phyloP scores from a whole-genome alignment of 2,888 invertebrate species.

The Plagodis pulveraria region DNA sequence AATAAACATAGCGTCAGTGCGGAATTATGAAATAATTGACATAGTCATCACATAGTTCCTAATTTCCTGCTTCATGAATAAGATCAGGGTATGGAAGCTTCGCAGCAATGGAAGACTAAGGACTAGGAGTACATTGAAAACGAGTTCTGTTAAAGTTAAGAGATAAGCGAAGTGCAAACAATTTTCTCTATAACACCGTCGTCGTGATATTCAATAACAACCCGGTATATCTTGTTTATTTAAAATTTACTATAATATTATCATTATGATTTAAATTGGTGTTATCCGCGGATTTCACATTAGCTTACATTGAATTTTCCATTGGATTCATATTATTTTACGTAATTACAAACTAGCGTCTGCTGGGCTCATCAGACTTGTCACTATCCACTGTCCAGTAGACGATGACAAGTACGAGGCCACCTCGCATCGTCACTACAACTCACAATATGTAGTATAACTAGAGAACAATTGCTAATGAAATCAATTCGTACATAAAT shows the following conservation, averaged over 20 bases:
- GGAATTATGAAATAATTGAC: conserved; percentile 83
- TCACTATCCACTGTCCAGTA: conserved; percentile 10
- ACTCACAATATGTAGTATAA: conserved; percentile 59
- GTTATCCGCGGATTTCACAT: conserved; percentile 64
- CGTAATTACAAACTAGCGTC: conserved; percentile 36
- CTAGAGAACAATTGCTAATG: conserved; percentile 76
- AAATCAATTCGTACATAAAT: conserved; percentile 75
- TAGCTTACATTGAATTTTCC: conserved; percentile 23
- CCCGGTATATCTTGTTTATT: conserved; percentile 60
- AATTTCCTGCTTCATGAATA: conserved; percentile 73
- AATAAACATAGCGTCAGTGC: conserved; percentile 58
- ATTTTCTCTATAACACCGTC: conserved; percentile 56
- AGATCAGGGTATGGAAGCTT: conserved; percentile 71
- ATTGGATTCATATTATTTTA: conserved; percentile 32
- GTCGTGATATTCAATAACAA: conserved; percentile 67
- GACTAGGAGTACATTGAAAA: conserved; percentile 57
- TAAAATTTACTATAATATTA: conserved; percentile 62
- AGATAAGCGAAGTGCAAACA: conserved; percentile 70
- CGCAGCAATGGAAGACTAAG: conserved; percentile 80
- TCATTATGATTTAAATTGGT: conserved; percentile 71
- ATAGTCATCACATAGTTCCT: conserved; percentile 83
- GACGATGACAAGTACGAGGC: conserved; percentile 21
- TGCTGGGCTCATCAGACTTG: conserved; percentile 22
- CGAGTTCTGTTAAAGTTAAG: conserved; percentile 42
- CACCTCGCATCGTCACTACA: conserved; percentile 39